Evolutionary conservation across 1,140 invertebrate species (phyloP).

Genomic region (Eupeodes corollae): DNA sequence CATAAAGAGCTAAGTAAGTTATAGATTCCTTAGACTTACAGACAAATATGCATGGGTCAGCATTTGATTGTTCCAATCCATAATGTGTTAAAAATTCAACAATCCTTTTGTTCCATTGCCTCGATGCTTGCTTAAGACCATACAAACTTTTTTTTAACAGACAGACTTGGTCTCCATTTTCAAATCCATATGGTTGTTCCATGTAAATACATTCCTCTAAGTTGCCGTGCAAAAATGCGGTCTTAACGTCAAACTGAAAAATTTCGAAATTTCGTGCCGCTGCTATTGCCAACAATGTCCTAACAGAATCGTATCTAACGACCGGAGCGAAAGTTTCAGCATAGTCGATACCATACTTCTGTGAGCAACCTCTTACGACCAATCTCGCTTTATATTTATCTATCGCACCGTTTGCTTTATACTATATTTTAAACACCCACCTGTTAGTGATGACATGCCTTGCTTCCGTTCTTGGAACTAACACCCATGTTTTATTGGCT

Average conservation of each 20-base stretch:
- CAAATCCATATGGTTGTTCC: conserved; percentile 19
- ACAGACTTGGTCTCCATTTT: conserved; percentile 7
- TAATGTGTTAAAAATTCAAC: conserved; percentile 8
- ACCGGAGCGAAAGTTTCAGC: too few relatives aligned
- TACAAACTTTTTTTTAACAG: conserved; percentile 17
- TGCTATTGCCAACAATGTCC: conserved; percentile 15
- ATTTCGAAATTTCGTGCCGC: conserved; percentile 18
- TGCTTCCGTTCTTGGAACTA: not conserved
- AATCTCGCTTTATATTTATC: too few relatives aligned
- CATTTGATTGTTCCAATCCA: too few relatives aligned
- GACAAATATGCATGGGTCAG: conserved; percentile 9
- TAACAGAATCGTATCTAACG: conserved; percentile 13
- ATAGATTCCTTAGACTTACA: not conserved
- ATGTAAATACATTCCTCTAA: conserved; percentile 35
- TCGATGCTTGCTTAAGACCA: conserved; percentile 16
- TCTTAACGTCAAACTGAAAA: conserved; percentile 26
- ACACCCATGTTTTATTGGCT: not conserved
- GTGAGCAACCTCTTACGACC: conserved; percentile 17
- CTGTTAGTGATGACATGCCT: not conserved
- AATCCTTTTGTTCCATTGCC: conserved; percentile 15
- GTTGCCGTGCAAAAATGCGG: conserved; percentile 21
- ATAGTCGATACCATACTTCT: conserved; percentile 19
- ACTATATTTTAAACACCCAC: not conserved
- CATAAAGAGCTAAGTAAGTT: conserved; percentile 2
- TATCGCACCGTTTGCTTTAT: not conserved